Conservation (phyloP, 1,140 invertebrate genomes). For the Panonychus citri region DNA sequence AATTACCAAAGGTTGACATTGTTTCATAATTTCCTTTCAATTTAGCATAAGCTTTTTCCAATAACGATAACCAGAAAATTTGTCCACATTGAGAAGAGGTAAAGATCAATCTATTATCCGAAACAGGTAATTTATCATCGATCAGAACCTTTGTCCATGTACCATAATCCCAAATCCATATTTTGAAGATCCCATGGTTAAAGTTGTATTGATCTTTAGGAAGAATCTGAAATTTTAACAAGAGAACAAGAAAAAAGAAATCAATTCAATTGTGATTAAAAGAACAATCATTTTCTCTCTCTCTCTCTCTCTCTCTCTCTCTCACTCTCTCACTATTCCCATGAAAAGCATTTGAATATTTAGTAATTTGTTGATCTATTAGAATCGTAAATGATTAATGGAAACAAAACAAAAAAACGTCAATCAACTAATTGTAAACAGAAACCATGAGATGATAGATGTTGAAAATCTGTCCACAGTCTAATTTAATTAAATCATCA, state of each 20-base stretch:
- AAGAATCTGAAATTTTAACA: too few relatives aligned
- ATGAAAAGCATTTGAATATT: too few relatives aligned
- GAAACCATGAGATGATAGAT: too few relatives aligned
- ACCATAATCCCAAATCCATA: slow-evolving; percentile 5
- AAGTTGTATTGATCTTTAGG: slow-evolving; percentile 2
- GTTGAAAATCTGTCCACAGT: too few relatives aligned
- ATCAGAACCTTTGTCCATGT: slow-evolving; percentile 4
- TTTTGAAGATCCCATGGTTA: slow-evolving; percentile 6
- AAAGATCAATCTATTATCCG: slow-evolving; percentile 1
- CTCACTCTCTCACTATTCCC: too few relatives aligned
- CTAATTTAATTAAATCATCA: too few relatives aligned
- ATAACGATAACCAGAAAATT: slow-evolving; percentile 74
- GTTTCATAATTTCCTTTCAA: slow-evolving; percentile 85
- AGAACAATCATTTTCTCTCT: too few relatives aligned
- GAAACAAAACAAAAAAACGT: too few relatives aligned
- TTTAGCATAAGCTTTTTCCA: slow-evolving; percentile 96
- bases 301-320: too few relatives aligned
- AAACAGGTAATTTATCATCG: slow-evolving; percentile 7
- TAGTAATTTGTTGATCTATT: too few relatives aligned
- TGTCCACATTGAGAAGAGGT: not conserved
- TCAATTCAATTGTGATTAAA: not conserved
- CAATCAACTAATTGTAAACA: too few relatives aligned
- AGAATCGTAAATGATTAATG: too few relatives aligned
- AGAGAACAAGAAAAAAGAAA: not conserved
- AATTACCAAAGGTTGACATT: slow-evolving; percentile 68